Evolutionary conservation across 2,797 vertebrate genomes (phyloP), one percentile per base, ranked within the genome.

Genomic region (Sebastes oblongus): DNA sequence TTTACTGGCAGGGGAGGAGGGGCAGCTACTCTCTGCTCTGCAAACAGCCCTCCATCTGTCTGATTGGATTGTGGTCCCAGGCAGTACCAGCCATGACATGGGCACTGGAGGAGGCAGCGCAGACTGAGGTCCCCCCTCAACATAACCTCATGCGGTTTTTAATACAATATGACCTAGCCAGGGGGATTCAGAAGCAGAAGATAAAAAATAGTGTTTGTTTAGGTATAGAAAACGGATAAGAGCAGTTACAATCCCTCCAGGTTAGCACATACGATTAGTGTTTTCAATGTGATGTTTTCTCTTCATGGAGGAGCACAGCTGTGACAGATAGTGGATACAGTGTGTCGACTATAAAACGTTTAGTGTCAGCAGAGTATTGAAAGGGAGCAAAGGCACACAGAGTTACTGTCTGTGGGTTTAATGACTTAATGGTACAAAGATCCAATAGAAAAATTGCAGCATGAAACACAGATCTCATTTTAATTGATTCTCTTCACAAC

Each of bases 11-110:
- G 66, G 75, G 85, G 77, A 72, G 70, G 27, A 84, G 85, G 83
- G 81, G 65, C 79, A 67, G 89, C 70, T 77, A 79, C 75, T 90
- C 86, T 90, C 84, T 81, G 79, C 92, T 92, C 90, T 90, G 91
- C 87, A 92, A 93, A 94, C 90, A 91, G 86, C 88, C 89, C 91
- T 91, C 94, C 95, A 95, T 96, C 95, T 96, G 95, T 94, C 88
- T 93, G 94, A 95, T 93, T 94, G 91, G 90, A 95, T 94, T 95
- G 88, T 89, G 82, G 90, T 93, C 87, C 89, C 93, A 91, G 91
- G 88, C 91, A 90, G 80, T 87, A 85, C 77, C 81, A 86, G 89
- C 81, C 84, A 89, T 79, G 87, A 91, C 91, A 92, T 78, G 73
- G 85, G 68, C 88, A 78, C 85, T 75, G 68, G 80, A 84, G 87